Evolutionary conservation across 2,797 vertebrate genomes (phyloP).

Genomic region (Typhlichthys subterraneus): DNA sequence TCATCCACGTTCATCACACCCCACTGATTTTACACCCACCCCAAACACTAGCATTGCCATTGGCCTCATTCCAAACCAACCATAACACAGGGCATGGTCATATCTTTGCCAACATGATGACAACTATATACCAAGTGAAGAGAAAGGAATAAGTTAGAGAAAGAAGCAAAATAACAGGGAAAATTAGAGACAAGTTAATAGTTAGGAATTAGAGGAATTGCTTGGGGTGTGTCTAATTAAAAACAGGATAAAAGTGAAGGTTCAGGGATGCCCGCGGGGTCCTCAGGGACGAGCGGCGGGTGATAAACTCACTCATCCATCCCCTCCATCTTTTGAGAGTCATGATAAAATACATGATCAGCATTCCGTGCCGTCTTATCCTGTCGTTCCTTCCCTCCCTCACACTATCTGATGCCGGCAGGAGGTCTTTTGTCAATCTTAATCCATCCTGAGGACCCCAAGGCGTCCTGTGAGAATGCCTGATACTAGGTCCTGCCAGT

Average conservation of each 20-base stretch:
- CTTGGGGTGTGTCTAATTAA: constrained; percentile 61
- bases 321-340: constrained; percentile 42
- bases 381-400: constrained; percentile 24
- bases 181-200: neutral
- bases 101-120: constrained; percentile 4
- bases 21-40: constrained; percentile 20
- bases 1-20: constrained; percentile 2
- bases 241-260: constrained; percentile 33
- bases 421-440: constrained; percentile 50
- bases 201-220: constrained; percentile 10
- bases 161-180: neutral
- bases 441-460: constrained; percentile 49
- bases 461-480: constrained; percentile 45
- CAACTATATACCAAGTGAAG: neutral
- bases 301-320: constrained; percentile 59
- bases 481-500: constrained; percentile 38
- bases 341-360: constrained; percentile 57
- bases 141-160: constrained; percentile 7
- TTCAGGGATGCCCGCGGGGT: constrained; percentile 48
- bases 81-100: neutral
- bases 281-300: constrained; percentile 41
- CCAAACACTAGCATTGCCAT: constrained; percentile 23
- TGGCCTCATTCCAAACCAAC: constrained; percentile 2
- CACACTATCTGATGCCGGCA: constrained; percentile 52
- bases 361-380: constrained; percentile 43